Percentiles rank a stretch among this genome's conserved stretches.
Evolutionary conservation across 2,797 vertebrate genomes (phyloP).

Genomic region (Rhadinocentrus ornatus): DNA sequence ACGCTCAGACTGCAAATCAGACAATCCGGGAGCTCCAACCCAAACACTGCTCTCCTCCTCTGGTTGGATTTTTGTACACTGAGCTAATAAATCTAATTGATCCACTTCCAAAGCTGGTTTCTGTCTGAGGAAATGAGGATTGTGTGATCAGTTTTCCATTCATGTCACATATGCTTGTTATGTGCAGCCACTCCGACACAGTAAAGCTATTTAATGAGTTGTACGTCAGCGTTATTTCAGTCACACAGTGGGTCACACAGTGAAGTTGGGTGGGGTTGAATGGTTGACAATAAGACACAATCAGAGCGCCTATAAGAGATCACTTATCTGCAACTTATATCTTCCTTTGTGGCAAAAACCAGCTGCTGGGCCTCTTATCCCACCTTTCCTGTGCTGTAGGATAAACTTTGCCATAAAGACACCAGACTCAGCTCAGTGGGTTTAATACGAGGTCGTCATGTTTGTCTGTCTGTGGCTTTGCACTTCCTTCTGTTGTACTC

Average conservation of each 20-base stretch:
- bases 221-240: constrained; percentile 50
- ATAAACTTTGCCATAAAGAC: too few species aligned
- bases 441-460: constrained; percentile 7
- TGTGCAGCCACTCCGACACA: constrained; percentile 17
- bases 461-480: constrained; percentile 43
- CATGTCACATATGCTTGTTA: constrained; percentile 18
- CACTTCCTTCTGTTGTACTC: constrained; percentile 66
- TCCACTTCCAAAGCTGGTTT: background rate
- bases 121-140: too few species aligned
- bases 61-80: background rate
- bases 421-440: too few species aligned
- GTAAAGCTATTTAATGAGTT: constrained; percentile 37
- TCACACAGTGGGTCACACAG: constrained; percentile 33
- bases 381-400: background rate
- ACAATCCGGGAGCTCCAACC: background rate
- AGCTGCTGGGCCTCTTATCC: background rate
- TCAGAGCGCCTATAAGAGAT: too few species aligned
- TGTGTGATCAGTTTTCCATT: constrained; percentile 5
- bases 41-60: too few species aligned
- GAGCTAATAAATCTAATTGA: constrained; percentile 27
- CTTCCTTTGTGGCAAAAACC: too few species aligned
- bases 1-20: background rate
- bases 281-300: constrained; percentile 10
- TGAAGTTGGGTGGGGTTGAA: background rate
- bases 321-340: too few species aligned